Evolutionary conservation across 1,140 invertebrate species (phyloP).

Genomic region (Aporrectodea caliginosa): DNA sequence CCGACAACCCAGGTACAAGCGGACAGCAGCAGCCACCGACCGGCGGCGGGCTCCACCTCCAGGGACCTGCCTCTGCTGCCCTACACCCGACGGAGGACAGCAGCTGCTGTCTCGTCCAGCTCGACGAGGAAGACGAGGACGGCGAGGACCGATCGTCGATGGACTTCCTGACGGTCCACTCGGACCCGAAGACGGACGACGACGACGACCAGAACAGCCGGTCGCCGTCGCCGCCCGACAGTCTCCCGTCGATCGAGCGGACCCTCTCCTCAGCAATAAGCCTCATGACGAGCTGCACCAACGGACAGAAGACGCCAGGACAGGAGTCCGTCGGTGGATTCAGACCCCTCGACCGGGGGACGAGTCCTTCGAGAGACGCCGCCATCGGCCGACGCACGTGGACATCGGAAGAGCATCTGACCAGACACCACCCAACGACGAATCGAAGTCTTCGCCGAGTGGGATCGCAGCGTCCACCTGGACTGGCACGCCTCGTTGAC

Average conservation of each 20-base stretch:
- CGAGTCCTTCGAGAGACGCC: no score
- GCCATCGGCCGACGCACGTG: no score
- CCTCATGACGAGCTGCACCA: background rate
- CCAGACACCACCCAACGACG: no score
- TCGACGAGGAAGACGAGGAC: background rate
- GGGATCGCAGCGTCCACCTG: no score
- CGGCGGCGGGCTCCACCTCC: background rate
- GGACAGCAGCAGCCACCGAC: background rate
- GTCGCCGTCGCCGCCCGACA: background rate
- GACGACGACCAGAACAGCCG: background rate
- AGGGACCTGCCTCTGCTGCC: no score
- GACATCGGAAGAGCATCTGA: no score
- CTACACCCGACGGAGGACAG: no score
- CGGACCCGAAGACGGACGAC: background rate
- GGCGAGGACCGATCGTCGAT: background rate
- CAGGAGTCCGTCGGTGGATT: background rate
- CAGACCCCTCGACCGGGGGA: no score
- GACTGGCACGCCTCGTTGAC: no score
- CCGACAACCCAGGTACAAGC: no score
- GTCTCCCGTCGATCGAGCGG: background rate
- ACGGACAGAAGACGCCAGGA: background rate
- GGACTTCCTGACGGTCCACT: constrained; percentile 1
- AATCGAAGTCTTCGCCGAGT: no score
- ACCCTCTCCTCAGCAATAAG: background rate
- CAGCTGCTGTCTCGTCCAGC: no score